Base-by-base conservation (phyloP, 2,888 invertebrate genomes). In the Drosophila atripex region DNA sequence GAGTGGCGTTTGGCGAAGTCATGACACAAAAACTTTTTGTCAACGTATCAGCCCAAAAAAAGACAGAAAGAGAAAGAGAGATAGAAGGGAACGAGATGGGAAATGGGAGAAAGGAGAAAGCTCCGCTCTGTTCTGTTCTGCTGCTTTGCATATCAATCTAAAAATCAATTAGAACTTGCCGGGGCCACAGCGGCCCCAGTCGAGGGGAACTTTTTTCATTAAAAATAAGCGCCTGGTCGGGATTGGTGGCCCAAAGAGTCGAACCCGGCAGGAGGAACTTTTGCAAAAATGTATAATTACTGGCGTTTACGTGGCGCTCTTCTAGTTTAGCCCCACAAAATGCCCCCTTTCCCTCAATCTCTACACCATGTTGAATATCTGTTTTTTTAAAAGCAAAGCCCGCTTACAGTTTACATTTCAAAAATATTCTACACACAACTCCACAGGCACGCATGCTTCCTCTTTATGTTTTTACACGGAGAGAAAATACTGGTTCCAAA, bases 71-170 rank as follows among this genome's bases (percentile, higher is more conserved):
- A 28, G 28, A 28, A 3, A 9, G 28, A 28, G 9, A 28, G 28
- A 28, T 9, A 28, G 28, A 28, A 28, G 2, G 8, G 11, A n/a
- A 32, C 2, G n/a, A 14, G 56, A 47, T 57, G 23, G 32, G 8
- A 35, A 41, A 1, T 2, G 39, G 9, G 18, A 16, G 30, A 35
- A 16, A n/a, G 51, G 45, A 39, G 30, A 38, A 41, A 54, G 53
- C 45, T 73, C 47, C 69, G 78, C 66, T 39, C 35, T 39, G 18
- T 23, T 23, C 47, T 43, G 32, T 54, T 14, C 30, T 25, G 68
- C 77, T 77, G 86, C 66, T 88, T 85, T 88, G 84, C 84, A 88
- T 85, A 88, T 85, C 88, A 85, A 85, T 85, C 87, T 86, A 72
- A 86, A 85, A 88, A 85, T 85, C 84, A 85, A 88, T 85, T 85